Evolutionary conservation across 2,888 invertebrate genomes (phyloP), one percentile per base, ranked within the genome.

Genomic region (Cheilosia variabilis): DNA sequence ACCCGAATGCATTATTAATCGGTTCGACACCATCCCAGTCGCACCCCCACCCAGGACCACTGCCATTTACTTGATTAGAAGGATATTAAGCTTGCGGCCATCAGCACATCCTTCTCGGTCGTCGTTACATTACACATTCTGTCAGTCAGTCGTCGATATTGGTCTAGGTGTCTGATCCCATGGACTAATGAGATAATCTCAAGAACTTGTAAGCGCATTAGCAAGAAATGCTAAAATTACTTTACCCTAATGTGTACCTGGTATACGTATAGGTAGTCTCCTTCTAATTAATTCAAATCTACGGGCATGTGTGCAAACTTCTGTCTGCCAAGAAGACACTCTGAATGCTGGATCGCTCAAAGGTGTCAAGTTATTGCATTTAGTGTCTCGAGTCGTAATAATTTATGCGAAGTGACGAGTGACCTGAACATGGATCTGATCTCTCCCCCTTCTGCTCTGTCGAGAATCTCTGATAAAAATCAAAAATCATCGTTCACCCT

Each of bases 191-290:
- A 90, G 91, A 91, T 91, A 90, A 91, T 90, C 89, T 88, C 87
- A 84, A 88, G 88, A 90, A 89, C 90, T 90, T 90, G 89, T 90
- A 89, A 89, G 89, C 90, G 89, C 90, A 91, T 91, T 91, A 91
- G 77, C 79, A 73, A 87, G 75, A 87, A 88, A 87, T 84, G 78
- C 72, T 87, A 78, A 88, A 87, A 87, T 88, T 88, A 88, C 87
- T 88, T 88, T 62, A 87, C 87, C 43, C 58, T 87, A 77, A 88
- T 86, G 76, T 68, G 52, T 62, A 1, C 19, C 19, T 1, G 9
- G n/a, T n/a, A n/a, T n/a, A n/a, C 22, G 2, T 31, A 9, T 7
- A 66, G 60, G 47, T 81, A 63, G 65, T 65, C 53, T 45, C 66
- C 27, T 71, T 65, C 50, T 79, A 79, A 79, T 79, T 79, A 72